Evolutionary conservation across 2,888 invertebrate species (phyloP), one percentile per base, ranked within the genome.

Genomic region (Drosophila acutilabella): DNA sequence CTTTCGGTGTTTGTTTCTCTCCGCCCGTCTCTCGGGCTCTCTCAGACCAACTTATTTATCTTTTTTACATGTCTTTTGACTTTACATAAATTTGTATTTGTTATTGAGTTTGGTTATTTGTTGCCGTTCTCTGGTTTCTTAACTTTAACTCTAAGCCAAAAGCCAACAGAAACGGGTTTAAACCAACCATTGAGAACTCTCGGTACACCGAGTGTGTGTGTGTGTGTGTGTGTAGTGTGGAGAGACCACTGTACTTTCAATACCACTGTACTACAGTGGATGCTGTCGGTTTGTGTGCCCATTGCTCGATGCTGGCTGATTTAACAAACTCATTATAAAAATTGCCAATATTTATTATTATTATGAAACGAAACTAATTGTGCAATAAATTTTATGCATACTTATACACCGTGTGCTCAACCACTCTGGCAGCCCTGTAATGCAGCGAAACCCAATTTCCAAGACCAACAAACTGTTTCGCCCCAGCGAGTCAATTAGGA

Each of bases 261-360:
- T 6, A 23, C 23, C 62, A 53, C 42, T 53, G 70, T 47, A 33
- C 30, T 47, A 56, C 53, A 38, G 61, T 26, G 26, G 51, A 42
- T 59, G 72, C 67, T 53, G 73, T 33, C 58, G 18, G 33, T 14
- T n/a, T 13, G 11, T 56, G 48, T 48, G 58, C 48, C 38, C 33
- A 20, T 53, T 33, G 38, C n/a, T 44, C 10, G 33, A 11, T 30
- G 38, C 18, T 36, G 23, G 61, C 52, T 59, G 65, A 36, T 48
- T 45, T 42, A 45, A 59, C 41, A 42, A 5, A 53, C 71, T 59
- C 59, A 79, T 81, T 79, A 77, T 74, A 81, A 79, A 79, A 79
- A 79, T 79, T 79, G 68, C 66, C 77, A 81, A 81, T 81, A 80
- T 80, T 81, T 81, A 60, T 74, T 61, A 72, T 81, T 84, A 74